Base-by-base conservation (phyloP, 2,113 vertebrate genomes). In the Marcusenius ussheri region DNA sequence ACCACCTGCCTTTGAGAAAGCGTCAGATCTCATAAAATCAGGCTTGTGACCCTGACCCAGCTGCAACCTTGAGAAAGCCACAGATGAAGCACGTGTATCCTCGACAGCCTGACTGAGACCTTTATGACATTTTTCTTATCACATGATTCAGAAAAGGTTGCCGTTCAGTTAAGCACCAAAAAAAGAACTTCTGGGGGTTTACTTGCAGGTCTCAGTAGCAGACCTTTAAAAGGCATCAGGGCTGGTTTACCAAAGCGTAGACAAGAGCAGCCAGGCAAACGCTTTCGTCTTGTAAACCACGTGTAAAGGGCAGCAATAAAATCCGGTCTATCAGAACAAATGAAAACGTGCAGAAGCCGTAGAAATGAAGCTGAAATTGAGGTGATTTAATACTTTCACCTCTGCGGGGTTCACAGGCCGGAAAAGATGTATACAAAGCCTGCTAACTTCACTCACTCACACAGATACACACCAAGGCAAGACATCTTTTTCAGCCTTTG, bases 61-160 rank as follows among this genome's bases (percentile, higher is more conserved):
- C 74, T 80, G 74, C 15, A 17, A 80, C 31, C 13, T 80, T 27
- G 5, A 7, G 39, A 17, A 42, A 80, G 35, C 15, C 15, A 17
- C 2, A 19, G 13, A 80, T 1, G 1, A 3, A 70, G n/a, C 24
- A 11, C n/a, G 5, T 4, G 9, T 0, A 3, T 1, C n/a, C 62
- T 70, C 62, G 11, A 31, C 5, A 10, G n/a, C 2, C 62, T 27
- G 62, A 66, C 62, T 66, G 31, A 77, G 70, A 77, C 27, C 31
- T 77, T 39, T 77, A 39, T 6, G 6, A 77, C 35, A 77, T 35
- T 77, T 39, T 7, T 31, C 13, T 19, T 17, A 17, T 31, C 31
- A 39, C 70, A 17, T 5, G 11, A 77, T 77, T 77, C 31, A 39
- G 70, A 77, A 77, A 77, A 39, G 15, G 66, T n/a, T 62, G 66